These are phyloP conservation scores for Phyllotis vaccarum DNA, from an alignment of 2,797 vertebrate species.

Conservation along the genomic window DNA sequence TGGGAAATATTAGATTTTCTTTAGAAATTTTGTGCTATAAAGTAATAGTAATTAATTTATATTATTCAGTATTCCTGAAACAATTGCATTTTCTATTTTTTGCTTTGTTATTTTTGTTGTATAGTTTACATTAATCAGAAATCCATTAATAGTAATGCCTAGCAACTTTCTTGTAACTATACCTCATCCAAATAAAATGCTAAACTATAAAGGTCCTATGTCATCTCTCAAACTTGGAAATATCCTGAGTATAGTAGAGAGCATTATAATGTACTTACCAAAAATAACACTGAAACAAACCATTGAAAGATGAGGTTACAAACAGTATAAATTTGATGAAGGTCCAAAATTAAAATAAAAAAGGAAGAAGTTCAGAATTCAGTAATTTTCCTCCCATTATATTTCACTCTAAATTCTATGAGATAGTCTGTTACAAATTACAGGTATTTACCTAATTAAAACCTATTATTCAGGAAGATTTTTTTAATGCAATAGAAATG, in stretches of 20 bases:
- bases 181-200: background rate
- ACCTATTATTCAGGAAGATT: background rate
- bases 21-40: slow-evolving; percentile 45
- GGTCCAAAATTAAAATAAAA: background rate
- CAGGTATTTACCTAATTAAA: background rate
- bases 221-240: background rate
- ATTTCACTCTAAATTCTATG: background rate
- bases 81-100: slow-evolving; percentile 2
- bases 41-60: slow-evolving; percentile 40
- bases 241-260: background rate
- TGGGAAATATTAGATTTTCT: slow-evolving; percentile 27
- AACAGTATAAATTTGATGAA: background rate
- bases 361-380: background rate
- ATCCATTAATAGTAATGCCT: background rate
- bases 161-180: slow-evolving; percentile 13
- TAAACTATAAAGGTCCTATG: background rate
- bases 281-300: background rate
- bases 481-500: background rate
- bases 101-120: background rate
- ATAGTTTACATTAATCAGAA: background rate
- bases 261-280: background rate
- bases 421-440: background rate
- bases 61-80: background rate
- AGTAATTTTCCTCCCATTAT: background rate
- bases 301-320: background rate